phyloP scores from a whole-genome alignment of 2,113 vertebrate genomes.

The Urocynchramus pylzowi region DNA sequence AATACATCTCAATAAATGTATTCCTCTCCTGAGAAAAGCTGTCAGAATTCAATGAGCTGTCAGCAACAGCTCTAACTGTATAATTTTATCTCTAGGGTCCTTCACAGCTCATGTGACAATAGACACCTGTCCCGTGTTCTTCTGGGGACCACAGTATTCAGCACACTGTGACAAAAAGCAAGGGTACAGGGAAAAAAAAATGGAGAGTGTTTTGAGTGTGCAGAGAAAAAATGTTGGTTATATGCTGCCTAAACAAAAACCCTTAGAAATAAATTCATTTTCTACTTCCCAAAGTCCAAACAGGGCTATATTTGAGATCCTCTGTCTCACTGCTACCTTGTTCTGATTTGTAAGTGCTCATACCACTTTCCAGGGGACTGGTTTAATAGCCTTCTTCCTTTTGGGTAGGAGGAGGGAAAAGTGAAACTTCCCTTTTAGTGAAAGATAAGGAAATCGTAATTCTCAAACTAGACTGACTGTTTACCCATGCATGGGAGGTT shows the following conservation, averaged over 20 bases:
- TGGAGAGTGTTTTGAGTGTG: neutral
- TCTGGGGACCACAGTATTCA: neutral
- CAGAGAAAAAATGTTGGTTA: neutral
- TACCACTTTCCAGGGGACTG: neutral
- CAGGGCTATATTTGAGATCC: neutral
- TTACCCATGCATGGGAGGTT: neutral
- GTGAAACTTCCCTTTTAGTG: neutral
- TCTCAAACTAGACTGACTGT: neutral
- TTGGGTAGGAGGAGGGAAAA: neutral
- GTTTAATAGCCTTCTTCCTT: neutral
- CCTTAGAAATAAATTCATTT: neutral
- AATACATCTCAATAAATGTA: neutral
- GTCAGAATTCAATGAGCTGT: slow-evolving; percentile 4
- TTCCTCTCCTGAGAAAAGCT: neutral
- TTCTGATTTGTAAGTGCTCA: neutral
- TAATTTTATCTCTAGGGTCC: slow-evolving; percentile 11
- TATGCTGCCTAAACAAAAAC: neutral
- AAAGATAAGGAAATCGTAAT: neutral
- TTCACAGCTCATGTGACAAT: neutral
- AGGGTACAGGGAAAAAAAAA: neutral
- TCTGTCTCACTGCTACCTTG: neutral
- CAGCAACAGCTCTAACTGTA: neutral
- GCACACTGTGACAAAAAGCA: neutral
- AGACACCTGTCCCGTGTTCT: neutral
- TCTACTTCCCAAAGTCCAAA: neutral